phyloP scores from a whole-genome alignment of 1,140 invertebrate species.

The Cepaea nemoralis region DNA sequence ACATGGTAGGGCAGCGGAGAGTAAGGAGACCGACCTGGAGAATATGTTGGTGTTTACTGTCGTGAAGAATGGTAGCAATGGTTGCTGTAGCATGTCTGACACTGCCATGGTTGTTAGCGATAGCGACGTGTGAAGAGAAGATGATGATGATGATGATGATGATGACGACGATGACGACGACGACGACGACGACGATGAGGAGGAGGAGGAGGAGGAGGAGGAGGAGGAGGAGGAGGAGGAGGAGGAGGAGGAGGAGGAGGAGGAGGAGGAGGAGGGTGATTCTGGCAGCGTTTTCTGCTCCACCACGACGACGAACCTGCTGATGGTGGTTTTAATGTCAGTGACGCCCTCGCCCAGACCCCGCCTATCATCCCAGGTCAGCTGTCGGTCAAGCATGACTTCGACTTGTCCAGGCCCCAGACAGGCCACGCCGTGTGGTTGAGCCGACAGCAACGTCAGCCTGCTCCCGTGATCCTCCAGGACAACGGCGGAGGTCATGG shows the following conservation, averaged over 20 bases:
- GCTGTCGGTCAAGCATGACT: conserved; percentile 91
- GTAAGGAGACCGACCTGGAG: conserved; percentile 43
- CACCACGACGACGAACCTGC: conserved; percentile 58
- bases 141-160: no score
- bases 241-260: no score
- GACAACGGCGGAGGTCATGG: conserved; percentile 86
- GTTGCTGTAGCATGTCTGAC: conserved; percentile 59
- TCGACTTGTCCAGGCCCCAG: conserved; percentile 82
- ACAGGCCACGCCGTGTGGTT: conserved; percentile 67
- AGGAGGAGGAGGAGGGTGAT: conserved; percentile 17
- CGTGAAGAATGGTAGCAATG: conserved; percentile 53
- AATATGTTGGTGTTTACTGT: conserved; percentile 56
- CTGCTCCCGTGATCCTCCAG: conserved; percentile 79
- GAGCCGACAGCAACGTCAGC: conserved; percentile 64
- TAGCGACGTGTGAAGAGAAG: conserved; percentile 50
- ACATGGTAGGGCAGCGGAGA: conserved; percentile 55
- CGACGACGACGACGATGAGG: no score
- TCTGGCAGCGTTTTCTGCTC: conserved; percentile 45
- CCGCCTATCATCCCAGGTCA: conserved; percentile 93
- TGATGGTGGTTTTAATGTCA: conserved; percentile 79
- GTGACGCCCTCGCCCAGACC: conserved; percentile 90
- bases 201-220: no score
- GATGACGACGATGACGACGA: no score
- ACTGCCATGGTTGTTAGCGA: conserved; percentile 52
- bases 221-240: no score